These are phyloP conservation scores for Echinarachnius parma DNA, from an alignment of 53 echinoderm and acorn worm species.

Conservation along the genomic window DNA sequence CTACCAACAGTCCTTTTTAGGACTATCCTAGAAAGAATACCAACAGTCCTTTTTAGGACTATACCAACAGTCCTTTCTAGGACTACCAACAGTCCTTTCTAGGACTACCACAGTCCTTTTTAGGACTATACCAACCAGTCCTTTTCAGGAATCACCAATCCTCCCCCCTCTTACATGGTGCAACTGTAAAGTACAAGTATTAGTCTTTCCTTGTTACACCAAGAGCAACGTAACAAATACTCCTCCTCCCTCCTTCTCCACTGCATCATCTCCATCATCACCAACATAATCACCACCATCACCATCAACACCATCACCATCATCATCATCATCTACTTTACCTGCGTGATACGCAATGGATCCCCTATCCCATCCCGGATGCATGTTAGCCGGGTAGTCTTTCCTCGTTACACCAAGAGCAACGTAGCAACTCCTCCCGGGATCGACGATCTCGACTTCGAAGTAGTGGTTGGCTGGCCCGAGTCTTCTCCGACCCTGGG, in stretches of 20 bases:
- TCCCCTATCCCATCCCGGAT: slow-evolving; percentile 95
- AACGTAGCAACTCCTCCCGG: slow-evolving; percentile 94
- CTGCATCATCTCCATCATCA: neutral
- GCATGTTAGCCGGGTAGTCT: slow-evolving; percentile 85
- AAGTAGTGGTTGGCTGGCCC: slow-evolving; percentile 95
- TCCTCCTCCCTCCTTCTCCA: slow-evolving; percentile 6
- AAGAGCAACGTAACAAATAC: slow-evolving; percentile 91
- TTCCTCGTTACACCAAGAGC: slow-evolving; percentile 83
- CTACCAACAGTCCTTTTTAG: no score
- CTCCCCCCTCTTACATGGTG: no score
- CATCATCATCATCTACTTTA: neutral
- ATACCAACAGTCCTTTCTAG: no score
- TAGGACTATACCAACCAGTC: neutral
- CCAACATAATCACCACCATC: neutral
- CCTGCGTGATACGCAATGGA: slow-evolving; percentile 99
- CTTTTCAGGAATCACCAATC: no score
- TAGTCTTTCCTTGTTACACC: slow-evolving; percentile 78
- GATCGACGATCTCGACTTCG: slow-evolving; percentile 94
- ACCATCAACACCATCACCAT: neutral
- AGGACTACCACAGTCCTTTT: no score
- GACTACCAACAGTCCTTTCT: neutral
- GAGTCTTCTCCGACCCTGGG: slow-evolving; percentile 83
- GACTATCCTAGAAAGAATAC: no score
- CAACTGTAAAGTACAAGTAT: neutral
- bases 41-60: neutral